Evolutionary conservation across 2,888 invertebrate species (phyloP).

Genomic region (Xanthorhoe spadicearia): DNA sequence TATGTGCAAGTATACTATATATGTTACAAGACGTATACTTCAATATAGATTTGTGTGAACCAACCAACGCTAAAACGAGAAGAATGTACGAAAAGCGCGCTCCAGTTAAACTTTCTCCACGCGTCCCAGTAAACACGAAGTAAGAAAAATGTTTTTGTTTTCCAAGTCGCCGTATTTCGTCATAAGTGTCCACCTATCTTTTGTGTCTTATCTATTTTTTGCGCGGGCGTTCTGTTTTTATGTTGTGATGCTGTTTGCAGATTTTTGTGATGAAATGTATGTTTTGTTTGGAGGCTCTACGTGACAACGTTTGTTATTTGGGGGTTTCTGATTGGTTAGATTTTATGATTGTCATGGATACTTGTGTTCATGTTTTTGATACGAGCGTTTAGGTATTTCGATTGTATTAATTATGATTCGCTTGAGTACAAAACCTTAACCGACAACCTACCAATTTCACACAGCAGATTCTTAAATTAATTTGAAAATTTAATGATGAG

Average conservation of each 20-base stretch:
- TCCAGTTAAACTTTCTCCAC: constrained; percentile 30
- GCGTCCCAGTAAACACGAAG: constrained; percentile 71
- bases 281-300: constrained; percentile 15
- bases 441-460: too few species aligned
- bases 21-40: too few species aligned
- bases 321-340: constrained; percentile 9
- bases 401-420: neutral
- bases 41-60: too few species aligned
- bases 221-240: constrained; percentile 29
- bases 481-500: too few species aligned
- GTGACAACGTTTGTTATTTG: neutral
- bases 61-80: neutral
- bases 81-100: constrained; percentile 11
- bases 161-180: constrained; percentile 64
- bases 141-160: constrained; percentile 81
- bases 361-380: neutral
- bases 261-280: constrained; percentile 25
- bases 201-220: constrained; percentile 43
- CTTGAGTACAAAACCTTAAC: too few species aligned
- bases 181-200: constrained; percentile 60
- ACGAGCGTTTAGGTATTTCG: neutral
- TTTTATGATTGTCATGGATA: neutral
- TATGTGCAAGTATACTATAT: neutral
- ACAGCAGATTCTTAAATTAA: too few species aligned
- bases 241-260: constrained; percentile 32